These are phyloP conservation scores for Drosophila paramelanica DNA, from an alignment of 2,888 invertebrate species.

Conservation along the genomic window DNA sequence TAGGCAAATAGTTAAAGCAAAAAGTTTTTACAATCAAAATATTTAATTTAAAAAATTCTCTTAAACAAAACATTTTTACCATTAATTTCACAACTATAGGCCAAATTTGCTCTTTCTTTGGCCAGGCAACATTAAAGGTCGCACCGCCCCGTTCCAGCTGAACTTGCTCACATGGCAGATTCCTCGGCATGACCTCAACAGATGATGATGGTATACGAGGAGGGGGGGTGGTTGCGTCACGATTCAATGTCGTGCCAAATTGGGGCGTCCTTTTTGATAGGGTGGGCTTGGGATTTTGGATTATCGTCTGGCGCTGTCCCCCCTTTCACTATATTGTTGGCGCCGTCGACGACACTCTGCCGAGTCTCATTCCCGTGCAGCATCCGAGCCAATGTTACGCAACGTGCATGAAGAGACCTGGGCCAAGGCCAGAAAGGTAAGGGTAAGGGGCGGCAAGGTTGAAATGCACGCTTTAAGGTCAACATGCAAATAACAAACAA, in stretches of 20 bases:
- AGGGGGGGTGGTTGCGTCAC: constrained; percentile 61
- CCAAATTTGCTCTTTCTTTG: constrained; percentile 9
- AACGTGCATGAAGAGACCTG: constrained; percentile 53
- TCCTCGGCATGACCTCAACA: constrained; percentile 54
- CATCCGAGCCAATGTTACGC: constrained; percentile 69
- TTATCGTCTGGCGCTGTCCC: constrained; percentile 38
- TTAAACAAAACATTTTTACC: not conserved
- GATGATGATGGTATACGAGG: constrained; percentile 16
- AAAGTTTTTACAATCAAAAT: too few relatives aligned
- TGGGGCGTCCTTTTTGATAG: constrained; percentile 13
- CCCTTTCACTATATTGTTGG: constrained; percentile 40
- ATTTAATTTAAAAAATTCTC: too few relatives aligned
- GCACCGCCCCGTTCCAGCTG: constrained; percentile 18
- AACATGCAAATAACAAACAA: constrained; percentile 57
- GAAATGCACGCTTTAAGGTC: constrained; percentile 53
- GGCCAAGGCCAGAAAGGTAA: constrained; percentile 58
- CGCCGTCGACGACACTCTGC: constrained; percentile 44
- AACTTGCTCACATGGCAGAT: constrained; percentile 16
- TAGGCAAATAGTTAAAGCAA: too few relatives aligned
- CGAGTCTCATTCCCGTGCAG: constrained; percentile 37
- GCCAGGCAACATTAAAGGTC: constrained; percentile 12
- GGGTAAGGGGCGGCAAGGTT: constrained; percentile 2
- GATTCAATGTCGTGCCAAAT: constrained; percentile 66
- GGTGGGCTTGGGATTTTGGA: constrained; percentile 3
- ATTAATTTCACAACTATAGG: constrained; percentile 6